Base-by-base conservation (phyloP, 2,888 invertebrate species). In the Apamea anceps region DNA sequence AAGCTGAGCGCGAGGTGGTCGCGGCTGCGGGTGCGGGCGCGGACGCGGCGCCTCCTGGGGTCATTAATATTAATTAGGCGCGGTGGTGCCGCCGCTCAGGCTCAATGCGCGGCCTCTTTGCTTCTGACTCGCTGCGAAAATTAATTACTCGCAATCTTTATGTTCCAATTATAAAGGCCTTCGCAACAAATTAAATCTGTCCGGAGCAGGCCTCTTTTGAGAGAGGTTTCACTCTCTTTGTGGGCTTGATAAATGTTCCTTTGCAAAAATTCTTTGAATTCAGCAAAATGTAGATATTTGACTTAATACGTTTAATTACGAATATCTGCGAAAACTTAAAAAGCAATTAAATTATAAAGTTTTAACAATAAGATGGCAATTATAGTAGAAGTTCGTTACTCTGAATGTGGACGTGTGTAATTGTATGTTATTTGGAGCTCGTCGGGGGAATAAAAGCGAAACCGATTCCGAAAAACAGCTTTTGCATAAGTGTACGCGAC, bases 101-200 rank as follows among this genome's bases (percentile, higher is more conserved):
- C 94, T 94, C 95, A 95, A 95, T 96, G 94, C 96, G 94, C 95
- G 93, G 94, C 95, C 90, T 95, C 96, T 95, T 96, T 96, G 97
- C 96, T 96, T 94, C 95, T 96, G 97, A 97, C 97, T 97, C 96
- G 95, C 96, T 95, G 96, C 96, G 95, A 97, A 97, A 97, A 97
- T 97, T 97, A 97, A 97, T 97, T 97, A 97, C 96, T 97, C 96
- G 94, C 96, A 96, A 97, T 97, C 97, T 97, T 97, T 97, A 97
- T 97, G 96, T 96, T 97, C 96, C 96, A 97, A 97, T 97, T 97
- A 97, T 96, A 96, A 97, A 97, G 95, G 96, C 96, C 97, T 97
- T 97, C 95, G 97, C 96, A 96, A 97, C 97, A 97, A 97, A 97
- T 97, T 97, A 97, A 97, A 97, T 97, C 97, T 97, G 97, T 97